Base-by-base conservation (phyloP, 2,888 invertebrate species). In the Drosophila mettleri region DNA sequence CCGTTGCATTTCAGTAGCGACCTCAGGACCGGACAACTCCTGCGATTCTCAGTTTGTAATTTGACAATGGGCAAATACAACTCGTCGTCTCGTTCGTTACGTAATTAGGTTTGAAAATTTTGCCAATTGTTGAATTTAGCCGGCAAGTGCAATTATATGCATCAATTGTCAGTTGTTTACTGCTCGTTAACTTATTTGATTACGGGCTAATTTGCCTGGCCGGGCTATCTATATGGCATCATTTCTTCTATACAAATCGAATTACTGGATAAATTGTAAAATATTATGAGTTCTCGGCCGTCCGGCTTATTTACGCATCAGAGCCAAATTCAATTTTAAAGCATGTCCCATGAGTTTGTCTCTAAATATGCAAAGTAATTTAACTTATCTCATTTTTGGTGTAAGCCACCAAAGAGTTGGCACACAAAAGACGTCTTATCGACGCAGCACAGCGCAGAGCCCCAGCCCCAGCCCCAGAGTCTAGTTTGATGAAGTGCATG, bases 111-210 rank as follows among this genome's bases (percentile, higher is more conserved):
- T 84, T 88, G 84, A 77, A 83, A 77, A 82, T 73, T 83, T 69
- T 81, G 76, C 70, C 87, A 69, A 87, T 85, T 88, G 89, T 87
- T 78, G 85, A 72, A 71, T 77, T 79, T 45, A 78, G 82, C 74
- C 61, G 66, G 62, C 69, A 60, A 60, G 63, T 64, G 82, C 87
- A 88, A 85, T 85, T 85, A 85, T 87, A 71, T 87, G 77, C 88
- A 74, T 74, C 86, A 85, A 84, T 88, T 87, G 87, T 69, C 83
- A 80, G 84, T 77, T 83, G 80, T 77, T 74, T 77, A 67, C 86
- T 88, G 57, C 70, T 88, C 88, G 84, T 88, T 83, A 86, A 68
- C 82, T 87, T 82, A 85, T 85, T 85, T 89, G 85, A 85, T 85
- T 88, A 85, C 68, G 80, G 83, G 76, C 82, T 70, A 80, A 86